Evolutionary conservation across 2,113 vertebrate genomes (phyloP).

Genomic region (Cepphus grylle): DNA sequence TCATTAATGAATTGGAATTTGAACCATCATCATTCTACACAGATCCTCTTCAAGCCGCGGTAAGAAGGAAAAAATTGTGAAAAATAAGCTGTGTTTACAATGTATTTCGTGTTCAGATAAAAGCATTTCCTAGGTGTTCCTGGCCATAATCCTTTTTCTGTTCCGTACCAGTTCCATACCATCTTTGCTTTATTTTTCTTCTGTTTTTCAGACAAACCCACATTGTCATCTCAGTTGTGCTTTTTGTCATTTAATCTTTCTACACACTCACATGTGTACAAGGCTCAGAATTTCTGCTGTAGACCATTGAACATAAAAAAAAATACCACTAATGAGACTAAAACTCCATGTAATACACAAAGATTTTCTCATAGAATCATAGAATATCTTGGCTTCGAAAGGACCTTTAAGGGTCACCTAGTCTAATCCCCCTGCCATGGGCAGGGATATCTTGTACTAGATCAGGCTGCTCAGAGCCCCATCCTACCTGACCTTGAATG

Average conservation of each 20-base stretch:
- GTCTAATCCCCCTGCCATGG: not conserved
- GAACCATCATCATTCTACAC: not conserved
- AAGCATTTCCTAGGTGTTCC: not conserved
- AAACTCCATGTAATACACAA: not conserved
- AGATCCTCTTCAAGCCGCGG: not conserved
- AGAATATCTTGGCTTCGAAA: not conserved
- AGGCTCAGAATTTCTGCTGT: not conserved
- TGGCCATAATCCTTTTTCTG: not conserved
- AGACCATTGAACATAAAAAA: not conserved
- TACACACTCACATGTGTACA: not conserved
- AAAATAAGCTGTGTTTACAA: not conserved
- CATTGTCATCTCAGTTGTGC: not conserved
- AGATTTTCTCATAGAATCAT: not conserved
- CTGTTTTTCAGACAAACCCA: not conserved
- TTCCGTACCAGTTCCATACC: not conserved
- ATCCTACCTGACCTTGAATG: not conserved
- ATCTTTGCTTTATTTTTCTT: not conserved
- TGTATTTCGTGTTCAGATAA: not conserved
- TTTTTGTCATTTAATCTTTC: not conserved
- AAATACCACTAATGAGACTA: not conserved
- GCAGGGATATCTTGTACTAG: not conserved
- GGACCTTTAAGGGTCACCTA: not conserved
- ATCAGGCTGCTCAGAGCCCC: not conserved
- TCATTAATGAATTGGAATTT: not conserved
- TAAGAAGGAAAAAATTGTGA: not conserved